A percentile compares a stretch with the other conserved stretches of the same genome.
phyloP scores from a whole-genome alignment of 2,888 invertebrate genomes.

The Scaptomyza polygonia region DNA sequence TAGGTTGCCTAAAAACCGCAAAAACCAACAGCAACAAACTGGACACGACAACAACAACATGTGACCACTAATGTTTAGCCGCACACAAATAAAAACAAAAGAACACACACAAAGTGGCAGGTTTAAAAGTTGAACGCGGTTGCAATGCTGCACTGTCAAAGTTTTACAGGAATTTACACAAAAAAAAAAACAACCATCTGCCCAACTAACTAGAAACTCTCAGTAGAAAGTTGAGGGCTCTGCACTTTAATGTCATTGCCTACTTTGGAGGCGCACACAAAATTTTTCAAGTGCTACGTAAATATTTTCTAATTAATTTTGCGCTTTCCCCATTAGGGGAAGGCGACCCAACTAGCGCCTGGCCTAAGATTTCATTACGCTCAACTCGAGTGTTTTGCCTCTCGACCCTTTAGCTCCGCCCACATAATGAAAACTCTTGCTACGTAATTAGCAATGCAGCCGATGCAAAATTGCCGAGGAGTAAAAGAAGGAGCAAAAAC shows the following conservation, averaged over 20 bases:
- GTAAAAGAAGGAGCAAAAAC: slow-evolving; percentile 18
- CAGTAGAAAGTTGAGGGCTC: slow-evolving; percentile 3
- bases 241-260: slow-evolving; percentile 52
- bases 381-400: slow-evolving; percentile 63
- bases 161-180: slow-evolving; percentile 28
- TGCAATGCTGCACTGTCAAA: slow-evolving; percentile 58
- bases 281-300: slow-evolving; percentile 72
- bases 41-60: slow-evolving; percentile 26
- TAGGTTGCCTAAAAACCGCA: slow-evolving; percentile 75
- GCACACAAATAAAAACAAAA: slow-evolving; percentile 58
- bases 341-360: slow-evolving; percentile 16
- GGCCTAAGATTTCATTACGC: slow-evolving; percentile 75
- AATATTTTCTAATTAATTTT: slow-evolving; percentile 81
- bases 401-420: slow-evolving; percentile 16
- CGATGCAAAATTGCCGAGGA: slow-evolving; percentile 7
- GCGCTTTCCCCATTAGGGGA: slow-evolving; percentile 53
- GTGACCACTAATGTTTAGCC: slow-evolving; percentile 75
- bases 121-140: slow-evolving; percentile 35
- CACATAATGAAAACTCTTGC: slow-evolving; percentile 59
- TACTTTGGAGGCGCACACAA: slow-evolving; percentile 52
- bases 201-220: too few relatives aligned
- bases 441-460: slow-evolving; percentile 73
- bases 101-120: neutral
- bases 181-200: too few relatives aligned
- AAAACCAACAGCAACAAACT: slow-evolving; percentile 64